Percentiles rank a stretch among this genome's conserved stretches.
Conservation (phyloP, 92 coral and sea anemone species). For the Palythoa grandiflora region DNA sequence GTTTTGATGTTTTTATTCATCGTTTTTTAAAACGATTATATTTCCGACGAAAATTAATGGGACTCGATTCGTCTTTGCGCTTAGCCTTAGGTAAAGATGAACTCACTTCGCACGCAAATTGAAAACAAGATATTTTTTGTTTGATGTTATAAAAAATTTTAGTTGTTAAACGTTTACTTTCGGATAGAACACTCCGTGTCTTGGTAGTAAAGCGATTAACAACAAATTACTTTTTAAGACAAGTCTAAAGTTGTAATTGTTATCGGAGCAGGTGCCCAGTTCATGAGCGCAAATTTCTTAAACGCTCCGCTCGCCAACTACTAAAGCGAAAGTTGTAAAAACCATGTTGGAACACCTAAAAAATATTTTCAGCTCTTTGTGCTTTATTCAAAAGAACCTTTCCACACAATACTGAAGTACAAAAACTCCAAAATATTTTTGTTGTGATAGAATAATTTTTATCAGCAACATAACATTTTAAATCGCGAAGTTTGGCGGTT, state of each 20-base stretch:
- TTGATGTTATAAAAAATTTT: background rate
- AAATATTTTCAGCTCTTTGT: constrained; percentile 3
- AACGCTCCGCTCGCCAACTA: background rate
- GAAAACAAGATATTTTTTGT: constrained; percentile 3
- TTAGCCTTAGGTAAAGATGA: constrained; percentile 1
- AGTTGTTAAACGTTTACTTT: constrained; percentile 18
- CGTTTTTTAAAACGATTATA: constrained; percentile 47
- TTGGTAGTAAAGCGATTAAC: constrained; percentile 21
- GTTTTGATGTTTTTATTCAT: constrained; percentile 40
- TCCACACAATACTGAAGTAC: background rate
- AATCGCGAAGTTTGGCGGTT: background rate
- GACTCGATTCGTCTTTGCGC: background rate
- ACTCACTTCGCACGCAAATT: constrained; percentile 18
- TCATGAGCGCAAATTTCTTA: background rate
- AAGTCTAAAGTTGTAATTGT: background rate
- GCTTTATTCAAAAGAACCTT: background rate
- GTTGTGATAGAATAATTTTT: background rate
- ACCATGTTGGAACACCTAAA: background rate
- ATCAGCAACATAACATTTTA: background rate
- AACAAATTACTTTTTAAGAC: constrained; percentile 22
- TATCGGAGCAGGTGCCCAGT: constrained; percentile 9
- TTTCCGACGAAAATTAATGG: constrained; percentile 4
- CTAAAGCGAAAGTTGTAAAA: background rate
- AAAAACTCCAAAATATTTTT: background rate
- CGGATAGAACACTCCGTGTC: constrained; percentile 12